Evolutionary conservation across 1,140 invertebrate species (phyloP).

Genomic region (Apolygus lucorum): DNA sequence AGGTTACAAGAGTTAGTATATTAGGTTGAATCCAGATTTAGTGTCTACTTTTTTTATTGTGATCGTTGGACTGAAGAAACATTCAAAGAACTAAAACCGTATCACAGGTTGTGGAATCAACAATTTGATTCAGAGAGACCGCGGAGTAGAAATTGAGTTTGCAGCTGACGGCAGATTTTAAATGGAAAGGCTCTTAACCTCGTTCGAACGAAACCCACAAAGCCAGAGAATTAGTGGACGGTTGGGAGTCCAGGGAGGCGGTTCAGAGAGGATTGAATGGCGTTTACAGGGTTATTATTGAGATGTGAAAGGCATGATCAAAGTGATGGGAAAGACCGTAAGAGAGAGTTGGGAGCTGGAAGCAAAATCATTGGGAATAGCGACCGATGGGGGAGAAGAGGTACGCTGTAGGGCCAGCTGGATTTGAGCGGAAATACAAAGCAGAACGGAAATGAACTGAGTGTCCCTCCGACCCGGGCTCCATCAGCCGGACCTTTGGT

Average conservation of each 20-base stretch:
- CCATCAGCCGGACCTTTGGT: too few relatives aligned
- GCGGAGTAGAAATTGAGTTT: neutral
- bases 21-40: neutral
- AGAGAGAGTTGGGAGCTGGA: neutral
- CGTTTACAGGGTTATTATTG: neutral
- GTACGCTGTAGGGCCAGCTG: neutral
- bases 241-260: neutral
- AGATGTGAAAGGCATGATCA: neutral
- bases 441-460: neutral
- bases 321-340: neutral
- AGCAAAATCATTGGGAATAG: neutral
- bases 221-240: neutral
- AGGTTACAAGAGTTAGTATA: too few relatives aligned
- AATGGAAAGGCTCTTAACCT: neutral
- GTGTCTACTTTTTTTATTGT: neutral
- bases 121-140: neutral
- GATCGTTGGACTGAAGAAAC: neutral
- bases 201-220: neutral
- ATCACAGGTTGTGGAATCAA: neutral
- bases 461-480: neutral
- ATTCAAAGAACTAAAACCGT: neutral
- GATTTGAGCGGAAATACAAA: neutral
- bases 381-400: neutral
- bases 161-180: neutral
- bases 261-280: neutral